phyloP scores from a whole-genome alignment of 2,797 vertebrate species.

The Rhinoraja longicauda region DNA sequence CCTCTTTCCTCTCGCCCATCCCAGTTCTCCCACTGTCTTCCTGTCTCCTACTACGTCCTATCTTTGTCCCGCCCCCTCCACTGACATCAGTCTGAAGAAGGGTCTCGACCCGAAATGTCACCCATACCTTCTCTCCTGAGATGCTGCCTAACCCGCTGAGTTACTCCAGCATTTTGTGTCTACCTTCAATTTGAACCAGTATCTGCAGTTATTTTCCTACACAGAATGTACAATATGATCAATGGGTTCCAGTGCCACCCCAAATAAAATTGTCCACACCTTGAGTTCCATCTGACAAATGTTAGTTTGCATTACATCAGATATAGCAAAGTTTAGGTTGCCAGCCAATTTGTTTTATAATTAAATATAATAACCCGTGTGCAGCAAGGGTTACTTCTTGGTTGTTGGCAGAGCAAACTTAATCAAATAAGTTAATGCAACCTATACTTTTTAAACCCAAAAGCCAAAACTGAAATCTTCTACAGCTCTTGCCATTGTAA shows the following conservation, averaged over 20 bases:
- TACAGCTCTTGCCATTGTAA: neutral
- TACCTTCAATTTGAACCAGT: too few species aligned
- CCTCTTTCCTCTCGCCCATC: too few species aligned
- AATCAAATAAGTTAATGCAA: slow-evolving; percentile 39
- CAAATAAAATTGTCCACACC: neutral
- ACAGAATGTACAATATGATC: neutral
- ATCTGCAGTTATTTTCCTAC: too few species aligned
- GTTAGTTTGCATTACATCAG: neutral
- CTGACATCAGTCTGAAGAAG: too few species aligned
- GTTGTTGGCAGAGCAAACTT: slow-evolving; percentile 44
- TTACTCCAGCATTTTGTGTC: too few species aligned
- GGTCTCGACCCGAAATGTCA: too few species aligned
- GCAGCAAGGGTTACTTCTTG: slow-evolving; percentile 38
- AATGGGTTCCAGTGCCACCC: neutral
- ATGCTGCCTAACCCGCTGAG: too few species aligned
- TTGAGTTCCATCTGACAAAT: neutral
- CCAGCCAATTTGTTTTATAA: slow-evolving; percentile 42
- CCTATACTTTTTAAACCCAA: slow-evolving; percentile 42
- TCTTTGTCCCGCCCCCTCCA: too few species aligned
- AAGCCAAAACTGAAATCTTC: slow-evolving; percentile 10
- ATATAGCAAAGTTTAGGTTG: neutral
- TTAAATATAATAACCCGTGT: slow-evolving; percentile 43
- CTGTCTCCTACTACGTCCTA: too few species aligned
- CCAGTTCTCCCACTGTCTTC: too few species aligned
- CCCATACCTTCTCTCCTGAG: too few species aligned